Evolutionary conservation across 1,140 invertebrate genomes (phyloP).

Genomic region (Hylaeus volcanicus): DNA sequence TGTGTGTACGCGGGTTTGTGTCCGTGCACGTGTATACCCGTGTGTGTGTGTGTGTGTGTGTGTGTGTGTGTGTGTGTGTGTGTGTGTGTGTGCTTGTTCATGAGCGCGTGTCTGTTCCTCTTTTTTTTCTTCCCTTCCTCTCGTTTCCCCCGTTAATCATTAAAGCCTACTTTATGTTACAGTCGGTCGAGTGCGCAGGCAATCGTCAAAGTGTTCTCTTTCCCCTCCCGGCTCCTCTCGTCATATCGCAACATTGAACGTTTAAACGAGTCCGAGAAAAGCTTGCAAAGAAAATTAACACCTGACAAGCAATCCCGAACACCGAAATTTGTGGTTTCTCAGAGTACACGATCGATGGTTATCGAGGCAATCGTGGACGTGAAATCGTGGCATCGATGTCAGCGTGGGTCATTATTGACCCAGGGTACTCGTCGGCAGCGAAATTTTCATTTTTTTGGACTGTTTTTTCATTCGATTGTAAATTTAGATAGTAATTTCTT

Average conservation of each 20-base stretch:
- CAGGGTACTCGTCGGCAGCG: no score
- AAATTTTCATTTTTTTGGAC: no score
- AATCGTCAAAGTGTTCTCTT: conserved; percentile 31
- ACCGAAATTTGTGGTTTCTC: background rate
- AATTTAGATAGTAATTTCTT: no score
- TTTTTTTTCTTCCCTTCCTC: conserved; percentile 28
- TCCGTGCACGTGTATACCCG: background rate
- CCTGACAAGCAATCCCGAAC: background rate
- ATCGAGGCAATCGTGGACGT: conserved; percentile 9
- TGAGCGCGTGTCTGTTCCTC: conserved; percentile 1
- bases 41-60: background rate
- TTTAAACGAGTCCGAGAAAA: conserved; percentile 20
- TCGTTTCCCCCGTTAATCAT: conserved; percentile 55
- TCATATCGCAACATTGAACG: background rate
- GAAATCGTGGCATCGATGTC: background rate
- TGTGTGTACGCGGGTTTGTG: background rate
- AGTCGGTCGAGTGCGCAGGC: conserved; percentile 72
- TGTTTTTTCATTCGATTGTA: no score
- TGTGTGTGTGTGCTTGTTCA: background rate
- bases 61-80: background rate
- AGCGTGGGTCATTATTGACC: no score
- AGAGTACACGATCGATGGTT: background rate
- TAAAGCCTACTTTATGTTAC: conserved; percentile 67
- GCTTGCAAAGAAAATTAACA: background rate
- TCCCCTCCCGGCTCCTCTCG: background rate